These are phyloP conservation scores for Apodemus sylvaticus DNA, from an alignment of 2,113 vertebrate genomes.

Conservation along the genomic window DNA sequence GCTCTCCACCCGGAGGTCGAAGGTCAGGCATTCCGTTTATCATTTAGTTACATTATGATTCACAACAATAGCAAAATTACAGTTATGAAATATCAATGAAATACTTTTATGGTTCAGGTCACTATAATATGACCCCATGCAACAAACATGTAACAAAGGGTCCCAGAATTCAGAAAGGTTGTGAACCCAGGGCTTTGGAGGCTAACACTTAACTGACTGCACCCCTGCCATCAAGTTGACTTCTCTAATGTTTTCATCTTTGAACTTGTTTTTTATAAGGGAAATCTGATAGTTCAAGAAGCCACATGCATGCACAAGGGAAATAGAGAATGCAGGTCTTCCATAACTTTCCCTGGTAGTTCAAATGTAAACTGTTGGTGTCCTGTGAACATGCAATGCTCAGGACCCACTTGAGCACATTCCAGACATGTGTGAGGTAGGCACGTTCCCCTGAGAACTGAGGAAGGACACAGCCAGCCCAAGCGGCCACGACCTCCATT, in stretches of 20 bases:
- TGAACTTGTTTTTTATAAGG: conserved; percentile 19
- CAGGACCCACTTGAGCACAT: neutral
- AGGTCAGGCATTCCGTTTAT: neutral
- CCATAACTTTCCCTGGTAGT: neutral
- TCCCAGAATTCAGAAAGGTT: neutral
- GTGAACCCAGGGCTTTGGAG: neutral
- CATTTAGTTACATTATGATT: neutral
- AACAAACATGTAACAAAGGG: neutral
- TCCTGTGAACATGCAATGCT: neutral
- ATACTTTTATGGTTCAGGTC: neutral
- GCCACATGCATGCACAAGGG: neutral
- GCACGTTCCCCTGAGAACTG: neutral
- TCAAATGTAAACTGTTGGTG: neutral
- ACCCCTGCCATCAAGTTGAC: neutral
- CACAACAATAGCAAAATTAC: neutral
- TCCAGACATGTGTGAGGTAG: neutral
- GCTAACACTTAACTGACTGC: neutral
- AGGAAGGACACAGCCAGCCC: neutral
- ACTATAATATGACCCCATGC: neutral
- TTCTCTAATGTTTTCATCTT: neutral
- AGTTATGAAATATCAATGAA: neutral
- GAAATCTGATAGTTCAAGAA: neutral
- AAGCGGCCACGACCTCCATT: neutral
- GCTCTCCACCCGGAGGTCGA: too few species aligned
- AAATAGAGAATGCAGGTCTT: neutral